Conservation (phyloP, 2,113 vertebrate genomes). For the Phoxinus phoxinus region DNA sequence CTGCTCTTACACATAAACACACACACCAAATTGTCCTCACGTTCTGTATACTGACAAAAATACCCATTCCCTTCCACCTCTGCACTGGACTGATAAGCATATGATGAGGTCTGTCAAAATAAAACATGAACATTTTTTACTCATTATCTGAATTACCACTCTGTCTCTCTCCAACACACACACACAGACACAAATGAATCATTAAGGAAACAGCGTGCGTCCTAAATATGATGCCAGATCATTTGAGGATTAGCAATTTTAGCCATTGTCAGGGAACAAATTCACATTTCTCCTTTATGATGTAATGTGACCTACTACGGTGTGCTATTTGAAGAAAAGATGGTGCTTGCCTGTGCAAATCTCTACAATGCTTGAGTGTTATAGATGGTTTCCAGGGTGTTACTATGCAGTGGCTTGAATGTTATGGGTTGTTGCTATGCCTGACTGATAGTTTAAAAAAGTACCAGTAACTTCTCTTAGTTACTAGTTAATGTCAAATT, state of each 20-base stretch:
- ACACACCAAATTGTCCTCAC: slow-evolving; percentile 33
- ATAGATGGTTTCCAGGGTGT: neutral
- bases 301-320: neutral
- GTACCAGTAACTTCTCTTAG: neutral
- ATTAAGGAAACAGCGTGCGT: slow-evolving; percentile 27
- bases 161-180: neutral
- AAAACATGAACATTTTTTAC: slow-evolving; percentile 27
- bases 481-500: neutral
- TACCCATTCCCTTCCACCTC: slow-evolving; percentile 12
- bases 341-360: neutral
- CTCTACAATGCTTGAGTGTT: neutral
- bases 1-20: slow-evolving; percentile 39
- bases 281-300: neutral
- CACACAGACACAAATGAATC: slow-evolving; percentile 9
- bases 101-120: slow-evolving; percentile 44
- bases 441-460: neutral
- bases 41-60: slow-evolving; percentile 18
- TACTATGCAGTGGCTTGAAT: neutral
- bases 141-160: slow-evolving; percentile 32
- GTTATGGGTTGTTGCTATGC: neutral
- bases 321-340: neutral
- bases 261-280: neutral
- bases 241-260: neutral
- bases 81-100: slow-evolving; percentile 48
- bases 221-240: neutral